Evolutionary conservation across 1,140 invertebrate species (phyloP).

Genomic region (Chironomus striatipennis): DNA sequence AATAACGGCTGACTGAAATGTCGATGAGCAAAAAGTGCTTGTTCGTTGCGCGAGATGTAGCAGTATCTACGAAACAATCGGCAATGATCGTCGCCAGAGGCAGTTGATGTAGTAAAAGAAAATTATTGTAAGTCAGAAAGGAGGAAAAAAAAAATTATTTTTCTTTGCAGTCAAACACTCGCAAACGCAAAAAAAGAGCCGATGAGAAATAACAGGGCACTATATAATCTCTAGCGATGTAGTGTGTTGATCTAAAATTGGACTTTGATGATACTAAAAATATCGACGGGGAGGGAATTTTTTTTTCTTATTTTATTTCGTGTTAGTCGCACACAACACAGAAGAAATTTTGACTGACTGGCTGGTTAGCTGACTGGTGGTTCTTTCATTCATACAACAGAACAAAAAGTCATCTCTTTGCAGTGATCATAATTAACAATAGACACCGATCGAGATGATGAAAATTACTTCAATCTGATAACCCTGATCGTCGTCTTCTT

Average conservation of each 20-base stretch:
- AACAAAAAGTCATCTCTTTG: not conserved
- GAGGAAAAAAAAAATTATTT: slow-evolving; percentile 11
- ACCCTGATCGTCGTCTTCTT: not conserved
- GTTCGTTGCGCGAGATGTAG: slow-evolving; percentile 3
- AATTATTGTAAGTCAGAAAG: no score
- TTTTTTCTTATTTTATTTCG: not conserved
- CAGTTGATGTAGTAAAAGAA: not conserved
- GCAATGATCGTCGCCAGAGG: not conserved
- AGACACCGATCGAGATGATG: not conserved
- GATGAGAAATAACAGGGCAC: slow-evolving; percentile 21
- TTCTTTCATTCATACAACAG: no score
- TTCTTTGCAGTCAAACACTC: not conserved
- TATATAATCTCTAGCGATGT: not conserved
- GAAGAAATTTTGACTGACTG: not conserved
- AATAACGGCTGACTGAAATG: slow-evolving; percentile 39
- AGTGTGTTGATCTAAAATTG: slow-evolving; percentile 22
- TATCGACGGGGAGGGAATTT: not conserved
- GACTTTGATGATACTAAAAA: slow-evolving; percentile 21
- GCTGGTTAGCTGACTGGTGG: not conserved
- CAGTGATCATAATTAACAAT: not conserved
- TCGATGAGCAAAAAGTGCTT: not conserved
- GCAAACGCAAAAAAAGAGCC: slow-evolving; percentile 11
- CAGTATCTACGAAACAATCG: not conserved
- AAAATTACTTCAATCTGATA: slow-evolving; percentile 13
- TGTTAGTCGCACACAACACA: not conserved